Evolutionary conservation across 30 jellyfish, hydroid and myxozoan genomes (phyloP).

Genomic region (Chrysaora quinquecirrha): DNA sequence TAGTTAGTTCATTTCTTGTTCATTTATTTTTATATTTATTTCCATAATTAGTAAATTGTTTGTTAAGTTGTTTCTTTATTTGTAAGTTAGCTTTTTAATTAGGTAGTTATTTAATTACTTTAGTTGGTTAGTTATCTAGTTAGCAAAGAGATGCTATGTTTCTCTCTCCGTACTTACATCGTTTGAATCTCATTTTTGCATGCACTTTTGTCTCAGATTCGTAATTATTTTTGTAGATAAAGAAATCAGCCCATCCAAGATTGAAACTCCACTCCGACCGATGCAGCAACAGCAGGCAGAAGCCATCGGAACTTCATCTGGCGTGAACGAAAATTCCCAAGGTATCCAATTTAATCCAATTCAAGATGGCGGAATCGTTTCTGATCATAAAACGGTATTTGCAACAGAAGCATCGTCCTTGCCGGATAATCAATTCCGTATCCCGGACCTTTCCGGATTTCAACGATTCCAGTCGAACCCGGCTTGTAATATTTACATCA

Average conservation of each 20-base stretch:
- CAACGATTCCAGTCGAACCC: neutral
- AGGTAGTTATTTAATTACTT: too few relatives aligned
- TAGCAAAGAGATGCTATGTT: too few relatives aligned
- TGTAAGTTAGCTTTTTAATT: too few relatives aligned
- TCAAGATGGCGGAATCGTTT: slow-evolving; percentile 12
- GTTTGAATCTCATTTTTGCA: too few relatives aligned
- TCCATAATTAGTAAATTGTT: too few relatives aligned
- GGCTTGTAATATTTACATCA: slow-evolving; percentile 30
- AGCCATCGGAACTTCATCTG: too few relatives aligned
- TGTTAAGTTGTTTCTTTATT: too few relatives aligned
- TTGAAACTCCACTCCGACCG: slow-evolving; percentile 21
- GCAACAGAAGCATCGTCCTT: neutral
- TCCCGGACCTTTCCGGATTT: neutral
- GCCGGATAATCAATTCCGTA: neutral
- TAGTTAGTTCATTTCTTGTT: too few relatives aligned
- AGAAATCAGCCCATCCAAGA: slow-evolving; percentile 33
- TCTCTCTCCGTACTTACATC: too few relatives aligned
- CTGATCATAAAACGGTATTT: neutral
- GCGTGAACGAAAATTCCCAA: neutral
- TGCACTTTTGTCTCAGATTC: too few relatives aligned
- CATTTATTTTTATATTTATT: too few relatives aligned
- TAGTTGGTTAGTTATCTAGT: too few relatives aligned
- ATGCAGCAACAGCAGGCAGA: neutral
- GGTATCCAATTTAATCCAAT: slow-evolving; percentile 9
- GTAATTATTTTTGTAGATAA: slow-evolving; percentile 23